Evolutionary conservation across 53 echinoderm and acorn worm species (phyloP).

Genomic region (Mesocentrotus franciscanus): DNA sequence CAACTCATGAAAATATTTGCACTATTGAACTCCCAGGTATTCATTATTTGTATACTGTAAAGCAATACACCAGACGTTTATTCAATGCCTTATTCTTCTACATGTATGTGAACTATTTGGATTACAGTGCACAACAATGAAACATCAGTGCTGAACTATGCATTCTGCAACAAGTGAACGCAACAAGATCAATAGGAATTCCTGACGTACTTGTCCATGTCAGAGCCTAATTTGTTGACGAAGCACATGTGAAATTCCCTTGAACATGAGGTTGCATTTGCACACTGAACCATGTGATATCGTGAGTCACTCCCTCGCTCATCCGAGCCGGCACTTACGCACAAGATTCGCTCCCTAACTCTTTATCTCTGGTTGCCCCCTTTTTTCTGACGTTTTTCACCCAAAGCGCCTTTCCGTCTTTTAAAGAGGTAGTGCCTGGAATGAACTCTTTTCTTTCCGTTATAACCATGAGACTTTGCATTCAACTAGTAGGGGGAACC

Average conservation of each 20-base stretch:
- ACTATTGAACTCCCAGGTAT: no score
- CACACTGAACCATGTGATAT: conserved; percentile 20
- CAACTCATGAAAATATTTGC: no score
- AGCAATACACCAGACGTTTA: no score
- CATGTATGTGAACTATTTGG: no score
- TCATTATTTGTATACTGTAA: no score
- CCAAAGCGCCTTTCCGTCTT: neutral
- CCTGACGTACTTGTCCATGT: neutral
- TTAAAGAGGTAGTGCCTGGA: conserved; percentile 12
- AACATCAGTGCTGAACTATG: neutral
- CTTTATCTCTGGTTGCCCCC: conserved; percentile 8
- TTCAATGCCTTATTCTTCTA: no score
- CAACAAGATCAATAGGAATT: neutral
- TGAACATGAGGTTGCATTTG: neutral
- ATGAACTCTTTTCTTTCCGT: neutral
- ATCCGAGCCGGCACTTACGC: conserved; percentile 9
- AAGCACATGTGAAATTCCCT: neutral
- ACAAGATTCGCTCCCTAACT: neutral
- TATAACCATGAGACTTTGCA: neutral
- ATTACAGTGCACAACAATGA: neutral
- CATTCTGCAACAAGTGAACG: neutral
- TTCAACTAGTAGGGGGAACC: no score
- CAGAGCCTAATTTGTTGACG: conserved; percentile 10
- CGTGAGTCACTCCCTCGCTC: neutral
- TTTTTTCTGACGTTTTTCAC: conserved; percentile 11